Conservation (phyloP, 2,797 vertebrate species). For the Sebastes hubbsi region DNA sequence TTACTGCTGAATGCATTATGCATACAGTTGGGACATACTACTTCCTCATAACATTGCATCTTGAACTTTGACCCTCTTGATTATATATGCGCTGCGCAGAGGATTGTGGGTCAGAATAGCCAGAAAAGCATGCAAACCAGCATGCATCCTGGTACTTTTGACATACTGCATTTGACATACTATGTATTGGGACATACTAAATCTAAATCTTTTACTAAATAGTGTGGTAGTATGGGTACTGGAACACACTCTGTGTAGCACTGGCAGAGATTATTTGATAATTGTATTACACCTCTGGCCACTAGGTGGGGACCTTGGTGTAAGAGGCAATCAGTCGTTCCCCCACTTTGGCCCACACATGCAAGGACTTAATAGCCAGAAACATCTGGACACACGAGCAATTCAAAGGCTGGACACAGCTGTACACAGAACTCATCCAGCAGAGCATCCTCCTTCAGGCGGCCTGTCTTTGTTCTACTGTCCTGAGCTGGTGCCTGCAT, state of each 20-base stretch:
- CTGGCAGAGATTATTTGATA: neutral
- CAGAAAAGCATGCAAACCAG: neutral
- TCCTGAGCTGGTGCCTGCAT: conserved; percentile 22
- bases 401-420: conserved; percentile 66
- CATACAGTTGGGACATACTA: no score
- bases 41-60: neutral
- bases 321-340: neutral
- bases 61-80: neutral
- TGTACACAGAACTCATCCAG: conserved; percentile 60
- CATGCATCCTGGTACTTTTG: neutral
- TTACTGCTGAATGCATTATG: no score
- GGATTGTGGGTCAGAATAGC: neutral
- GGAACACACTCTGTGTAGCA: neutral
- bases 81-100: neutral
- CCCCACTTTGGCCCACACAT: conserved; percentile 23
- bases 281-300: conserved; percentile 17
- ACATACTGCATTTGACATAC: neutral
- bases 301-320: conserved; percentile 57
- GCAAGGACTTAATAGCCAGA: conserved; percentile 39
- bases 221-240: no score
- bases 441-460: conserved; percentile 48
- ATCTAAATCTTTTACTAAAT: neutral
- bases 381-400: conserved; percentile 66
- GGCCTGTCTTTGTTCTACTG: conserved; percentile 56
- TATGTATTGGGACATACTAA: neutral